Conservation (phyloP, 2,888 invertebrate genomes). For the Aelia acuminata region DNA sequence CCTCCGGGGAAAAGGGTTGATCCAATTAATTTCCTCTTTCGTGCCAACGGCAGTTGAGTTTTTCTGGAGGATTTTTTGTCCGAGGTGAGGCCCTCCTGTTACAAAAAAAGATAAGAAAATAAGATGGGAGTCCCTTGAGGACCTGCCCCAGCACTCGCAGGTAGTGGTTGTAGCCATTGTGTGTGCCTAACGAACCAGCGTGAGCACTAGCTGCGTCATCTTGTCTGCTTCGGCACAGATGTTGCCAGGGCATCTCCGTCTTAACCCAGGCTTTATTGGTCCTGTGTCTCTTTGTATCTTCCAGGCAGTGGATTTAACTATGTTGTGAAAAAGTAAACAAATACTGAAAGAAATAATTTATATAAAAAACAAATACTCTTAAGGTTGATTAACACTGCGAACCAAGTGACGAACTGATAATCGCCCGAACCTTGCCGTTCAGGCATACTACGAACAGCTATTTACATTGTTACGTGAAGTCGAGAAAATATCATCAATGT, state of each 20-base stretch:
- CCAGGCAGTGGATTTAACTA: neutral
- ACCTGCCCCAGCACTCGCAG: neutral
- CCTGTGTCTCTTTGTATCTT: neutral
- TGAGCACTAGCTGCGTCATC: conserved; percentile 1
- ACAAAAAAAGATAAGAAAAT: neutral
- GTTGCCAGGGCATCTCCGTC: neutral
- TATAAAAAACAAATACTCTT: too few relatives aligned
- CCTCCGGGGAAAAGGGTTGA: neutral
- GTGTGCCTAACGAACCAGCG: conserved; percentile 6
- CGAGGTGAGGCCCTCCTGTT: neutral
- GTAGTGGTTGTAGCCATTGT: conserved; percentile 2
- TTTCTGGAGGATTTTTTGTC: neutral
- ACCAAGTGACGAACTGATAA: too few relatives aligned
- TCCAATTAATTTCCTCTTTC: conserved; percentile 8
- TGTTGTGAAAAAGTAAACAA: neutral
- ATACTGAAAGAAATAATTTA: neutral
- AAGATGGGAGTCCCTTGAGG: neutral
- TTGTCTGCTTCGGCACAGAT: neutral
- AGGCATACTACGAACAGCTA: too few relatives aligned
- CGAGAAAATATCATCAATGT: too few relatives aligned
- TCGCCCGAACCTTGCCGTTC: too few relatives aligned
- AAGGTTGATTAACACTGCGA: too few relatives aligned
- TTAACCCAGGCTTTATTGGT: neutral
- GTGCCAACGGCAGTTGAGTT: conserved; percentile 11
- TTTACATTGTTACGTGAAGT: too few relatives aligned